These are phyloP conservation scores for Drosophila hydei DNA, from an alignment of 1,140 invertebrate genomes.

Conservation along the genomic window DNA sequence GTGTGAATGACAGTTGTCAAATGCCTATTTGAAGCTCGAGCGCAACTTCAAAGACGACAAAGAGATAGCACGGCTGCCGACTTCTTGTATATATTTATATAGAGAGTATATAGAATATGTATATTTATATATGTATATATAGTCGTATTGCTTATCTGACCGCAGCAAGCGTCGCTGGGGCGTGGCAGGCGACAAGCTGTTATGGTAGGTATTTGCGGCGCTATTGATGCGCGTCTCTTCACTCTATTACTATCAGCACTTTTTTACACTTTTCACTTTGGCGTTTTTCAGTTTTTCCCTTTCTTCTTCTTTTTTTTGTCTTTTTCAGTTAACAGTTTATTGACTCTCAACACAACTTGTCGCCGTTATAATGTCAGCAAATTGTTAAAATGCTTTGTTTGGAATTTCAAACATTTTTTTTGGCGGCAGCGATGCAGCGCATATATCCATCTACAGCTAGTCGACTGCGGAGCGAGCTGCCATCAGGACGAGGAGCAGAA, in stretches of 20 bases:
- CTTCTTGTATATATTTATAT: background rate
- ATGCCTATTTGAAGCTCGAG: background rate
- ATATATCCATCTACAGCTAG: slow-evolving; percentile 12
- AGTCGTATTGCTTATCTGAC: slow-evolving; percentile 49
- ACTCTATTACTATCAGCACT: slow-evolving; percentile 80
- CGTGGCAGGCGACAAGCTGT: slow-evolving; percentile 3
- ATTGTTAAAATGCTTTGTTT: slow-evolving; percentile 82
- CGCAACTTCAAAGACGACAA: slow-evolving; percentile 1
- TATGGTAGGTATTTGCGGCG: slow-evolving; percentile 19
- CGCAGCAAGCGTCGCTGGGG: slow-evolving; percentile 42
- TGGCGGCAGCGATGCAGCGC: slow-evolving; percentile 38
- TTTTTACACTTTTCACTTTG: slow-evolving; percentile 71
- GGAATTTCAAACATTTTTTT: slow-evolving; percentile 79
- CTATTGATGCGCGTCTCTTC: slow-evolving; percentile 76
- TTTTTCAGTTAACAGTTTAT: slow-evolving; percentile 77
- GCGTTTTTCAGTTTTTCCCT: slow-evolving; percentile 25
- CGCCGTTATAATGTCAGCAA: slow-evolving; percentile 81
- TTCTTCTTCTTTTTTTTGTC: slow-evolving; percentile 9
- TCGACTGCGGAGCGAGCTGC: background rate
- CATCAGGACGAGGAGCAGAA: background rate
- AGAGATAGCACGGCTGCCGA: background rate
- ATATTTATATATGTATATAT: slow-evolving; percentile 14
- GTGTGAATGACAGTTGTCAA: background rate
- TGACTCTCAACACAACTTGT: slow-evolving; percentile 80
- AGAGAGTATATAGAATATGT: background rate